Conservation (phyloP, 2,797 vertebrate species). For the Cuniculus paca region DNA sequence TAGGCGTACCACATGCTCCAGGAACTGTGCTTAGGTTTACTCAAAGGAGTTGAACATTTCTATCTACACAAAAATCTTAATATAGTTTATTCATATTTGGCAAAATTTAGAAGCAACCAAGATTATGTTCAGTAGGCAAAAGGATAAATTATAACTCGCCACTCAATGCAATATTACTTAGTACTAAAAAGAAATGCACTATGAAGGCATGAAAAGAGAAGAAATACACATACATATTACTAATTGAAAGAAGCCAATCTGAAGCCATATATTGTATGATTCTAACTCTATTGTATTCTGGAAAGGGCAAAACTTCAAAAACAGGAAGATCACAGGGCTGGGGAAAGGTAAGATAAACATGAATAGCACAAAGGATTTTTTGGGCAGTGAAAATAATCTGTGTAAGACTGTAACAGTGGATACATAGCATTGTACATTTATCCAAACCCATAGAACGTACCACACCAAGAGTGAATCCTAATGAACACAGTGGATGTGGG, state of each 20-base stretch:
- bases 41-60: neutral
- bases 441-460: neutral
- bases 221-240: neutral
- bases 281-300: neutral
- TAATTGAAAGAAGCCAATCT: neutral
- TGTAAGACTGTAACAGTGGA: neutral
- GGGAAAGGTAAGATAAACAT: neutral
- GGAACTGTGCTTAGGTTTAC: neutral
- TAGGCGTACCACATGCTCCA: no score
- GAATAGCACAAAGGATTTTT: neutral
- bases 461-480: neutral
- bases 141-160: neutral
- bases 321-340: neutral
- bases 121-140: neutral
- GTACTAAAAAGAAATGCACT: neutral
- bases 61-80: neutral
- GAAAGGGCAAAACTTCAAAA: neutral
- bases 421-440: neutral
- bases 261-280: neutral
- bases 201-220: neutral
- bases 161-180: neutral
- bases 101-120: neutral
- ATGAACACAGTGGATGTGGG: neutral
- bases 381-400: neutral
- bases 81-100: neutral